Evolutionary conservation across 1,140 invertebrate species (phyloP).

Genomic region (Thaumatotibia leucotreta): DNA sequence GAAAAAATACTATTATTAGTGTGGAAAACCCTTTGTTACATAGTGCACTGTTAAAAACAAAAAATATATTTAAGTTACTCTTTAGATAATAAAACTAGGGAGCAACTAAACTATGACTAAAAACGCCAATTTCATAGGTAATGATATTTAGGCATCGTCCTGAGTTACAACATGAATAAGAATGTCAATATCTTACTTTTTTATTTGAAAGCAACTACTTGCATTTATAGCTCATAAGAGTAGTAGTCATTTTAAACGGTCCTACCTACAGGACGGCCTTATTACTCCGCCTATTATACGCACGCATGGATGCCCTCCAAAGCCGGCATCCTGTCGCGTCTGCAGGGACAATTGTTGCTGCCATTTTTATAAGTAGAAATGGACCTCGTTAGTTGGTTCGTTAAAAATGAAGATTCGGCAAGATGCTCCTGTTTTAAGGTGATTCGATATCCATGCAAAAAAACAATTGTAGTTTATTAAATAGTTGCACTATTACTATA

Average conservation of each 20-base stretch:
- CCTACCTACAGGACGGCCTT: not conserved
- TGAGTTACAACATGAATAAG: not conserved
- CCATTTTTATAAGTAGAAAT: not conserved
- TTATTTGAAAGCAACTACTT: not conserved
- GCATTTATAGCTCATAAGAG: not conserved
- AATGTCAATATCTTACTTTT: not conserved
- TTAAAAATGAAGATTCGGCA: not conserved
- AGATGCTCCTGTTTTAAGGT: not conserved
- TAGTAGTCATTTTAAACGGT: slow-evolving; percentile 3
- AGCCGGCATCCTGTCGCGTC: slow-evolving; percentile 6
- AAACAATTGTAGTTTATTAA: too few relatives aligned
- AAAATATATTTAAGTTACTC: too few relatives aligned
- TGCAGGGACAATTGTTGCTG: not conserved
- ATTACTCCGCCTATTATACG: not conserved
- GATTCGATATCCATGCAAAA: too few relatives aligned
- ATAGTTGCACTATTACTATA: too few relatives aligned
- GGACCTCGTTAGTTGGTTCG: not conserved
- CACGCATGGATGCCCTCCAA: not conserved
- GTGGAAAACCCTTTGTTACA: too few relatives aligned
- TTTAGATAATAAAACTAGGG: too few relatives aligned
- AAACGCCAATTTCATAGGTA: too few relatives aligned
- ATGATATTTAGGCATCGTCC: too few relatives aligned
- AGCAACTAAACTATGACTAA: too few relatives aligned
- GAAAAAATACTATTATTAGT: too few relatives aligned
- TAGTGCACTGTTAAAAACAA: too few relatives aligned